Evolutionary conservation across 2,888 invertebrate genomes (phyloP).

Genomic region (Strigamia crassipes): DNA sequence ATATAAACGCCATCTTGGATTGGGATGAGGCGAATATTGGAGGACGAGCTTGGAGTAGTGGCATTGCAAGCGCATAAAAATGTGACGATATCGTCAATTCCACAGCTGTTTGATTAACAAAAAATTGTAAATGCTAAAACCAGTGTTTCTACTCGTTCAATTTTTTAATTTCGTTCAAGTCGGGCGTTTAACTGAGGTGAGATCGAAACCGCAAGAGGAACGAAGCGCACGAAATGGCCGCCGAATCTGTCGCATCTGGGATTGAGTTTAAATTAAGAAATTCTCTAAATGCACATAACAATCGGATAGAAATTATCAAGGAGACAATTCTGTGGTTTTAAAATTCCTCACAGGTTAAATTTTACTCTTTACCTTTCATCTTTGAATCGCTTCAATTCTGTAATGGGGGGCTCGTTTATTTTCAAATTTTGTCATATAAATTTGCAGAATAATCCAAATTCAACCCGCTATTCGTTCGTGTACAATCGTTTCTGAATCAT

Average conservation of each 20-base stretch:
- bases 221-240: neutral
- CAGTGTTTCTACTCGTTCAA: neutral
- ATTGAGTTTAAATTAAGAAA: conserved; percentile 10
- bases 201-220: conserved; percentile 27
- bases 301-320: neutral
- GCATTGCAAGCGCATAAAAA: neutral
- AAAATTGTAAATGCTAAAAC: neutral
- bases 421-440: neutral
- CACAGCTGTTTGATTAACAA: conserved; percentile 10
- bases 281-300: neutral
- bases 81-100: neutral
- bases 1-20: conserved; percentile 9
- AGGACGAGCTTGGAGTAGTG: neutral
- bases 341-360: neutral
- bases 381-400: neutral
- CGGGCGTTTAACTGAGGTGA: conserved; percentile 22
- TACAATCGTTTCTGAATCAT: neutral
- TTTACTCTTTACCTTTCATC: neutral
- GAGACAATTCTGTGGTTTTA: neutral
- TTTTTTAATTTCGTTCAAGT: conserved; percentile 14
- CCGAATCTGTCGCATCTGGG: neutral
- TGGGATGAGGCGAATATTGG: neutral
- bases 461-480: neutral
- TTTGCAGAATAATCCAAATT: neutral
- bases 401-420: neutral